Conservation (phyloP, 2,113 vertebrate genomes). For the Colaptes auratus region DNA sequence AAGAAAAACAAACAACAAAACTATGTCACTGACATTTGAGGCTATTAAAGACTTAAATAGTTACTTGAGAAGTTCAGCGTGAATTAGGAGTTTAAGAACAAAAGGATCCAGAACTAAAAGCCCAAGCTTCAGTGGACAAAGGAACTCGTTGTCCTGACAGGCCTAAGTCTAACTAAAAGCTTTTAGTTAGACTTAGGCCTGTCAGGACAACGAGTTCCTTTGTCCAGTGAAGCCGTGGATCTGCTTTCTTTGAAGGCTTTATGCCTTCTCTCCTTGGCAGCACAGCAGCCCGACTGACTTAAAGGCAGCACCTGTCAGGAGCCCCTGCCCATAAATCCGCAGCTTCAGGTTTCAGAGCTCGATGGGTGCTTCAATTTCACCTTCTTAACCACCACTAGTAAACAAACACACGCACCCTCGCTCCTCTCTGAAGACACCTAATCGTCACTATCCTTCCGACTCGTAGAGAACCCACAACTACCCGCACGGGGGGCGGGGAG, state of each 20-base stretch:
- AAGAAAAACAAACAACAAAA: not conserved
- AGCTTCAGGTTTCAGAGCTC: fast-evolving
- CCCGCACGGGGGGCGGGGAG: not conserved
- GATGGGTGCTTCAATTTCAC: fast-evolving
- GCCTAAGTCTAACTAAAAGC: no score
- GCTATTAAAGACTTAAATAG: not conserved
- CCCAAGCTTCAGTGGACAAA: no score
- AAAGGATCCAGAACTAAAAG: not conserved
- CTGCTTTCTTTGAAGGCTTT: not conserved
- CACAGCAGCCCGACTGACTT: fast-evolving
- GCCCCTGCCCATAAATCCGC: fast-evolving
- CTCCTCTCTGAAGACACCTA: fast-evolving
- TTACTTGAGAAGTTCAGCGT: no score
- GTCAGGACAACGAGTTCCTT: not conserved
- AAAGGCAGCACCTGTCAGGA: fast-evolving
- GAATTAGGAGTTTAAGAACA: no score
- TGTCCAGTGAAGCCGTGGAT: fast-evolving
- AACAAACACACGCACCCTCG: not conserved
- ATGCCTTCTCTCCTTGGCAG: fast-evolving
- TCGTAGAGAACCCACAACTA: fast-evolving
- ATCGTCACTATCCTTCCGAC: fast-evolving
- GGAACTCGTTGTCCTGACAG: no score
- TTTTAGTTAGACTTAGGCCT: fast-evolving
- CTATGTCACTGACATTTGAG: fast-evolving
- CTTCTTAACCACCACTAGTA: fast-evolving